phyloP scores from a whole-genome alignment of 2,888 invertebrate genomes.

The Cryptus viduatorius region DNA sequence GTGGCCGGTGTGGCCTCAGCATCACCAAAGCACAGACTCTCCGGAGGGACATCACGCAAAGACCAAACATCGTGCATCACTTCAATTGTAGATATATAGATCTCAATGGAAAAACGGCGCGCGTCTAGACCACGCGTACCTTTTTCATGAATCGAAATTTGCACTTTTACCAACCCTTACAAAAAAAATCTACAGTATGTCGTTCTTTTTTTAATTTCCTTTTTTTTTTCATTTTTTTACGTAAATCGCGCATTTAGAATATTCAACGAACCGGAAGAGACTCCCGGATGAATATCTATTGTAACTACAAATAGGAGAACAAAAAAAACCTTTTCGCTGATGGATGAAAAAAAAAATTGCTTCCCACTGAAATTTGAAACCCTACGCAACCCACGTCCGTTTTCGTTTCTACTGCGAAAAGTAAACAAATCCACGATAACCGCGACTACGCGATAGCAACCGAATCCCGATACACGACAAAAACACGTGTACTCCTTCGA shows the following conservation, averaged over 20 bases:
- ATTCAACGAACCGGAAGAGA: conserved; percentile 28
- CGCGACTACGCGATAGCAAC: not conserved
- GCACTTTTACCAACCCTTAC: conserved; percentile 2
- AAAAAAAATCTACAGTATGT: not conserved
- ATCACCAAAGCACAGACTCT: conserved; percentile 45
- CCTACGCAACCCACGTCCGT: not conserved
- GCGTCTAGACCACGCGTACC: conserved; percentile 32
- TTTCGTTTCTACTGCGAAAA: not conserved
- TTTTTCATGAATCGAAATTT: conserved; percentile 6
- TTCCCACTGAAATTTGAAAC: not conserved
- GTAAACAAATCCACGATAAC: conserved; percentile 14
- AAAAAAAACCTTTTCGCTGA: conserved; percentile 17
- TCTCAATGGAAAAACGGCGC: not conserved
- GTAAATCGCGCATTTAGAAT: not conserved
- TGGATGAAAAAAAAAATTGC: conserved; percentile 7
- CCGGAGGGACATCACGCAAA: conserved; percentile 52
- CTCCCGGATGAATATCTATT: conserved; percentile 9
- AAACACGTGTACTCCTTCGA: not conserved
- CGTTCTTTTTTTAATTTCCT: not conserved
- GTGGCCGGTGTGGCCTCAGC: conserved; percentile 25
- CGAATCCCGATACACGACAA: not conserved
- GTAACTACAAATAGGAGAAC: not conserved
- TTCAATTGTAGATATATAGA: conserved; percentile 39
- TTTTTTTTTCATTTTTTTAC: not conserved
- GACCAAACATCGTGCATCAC: conserved; percentile 66